Percentiles rank a stretch among this genome's conserved stretches.
Conservation (phyloP, 2,113 vertebrate genomes). For the Pangasianodon hypophthalmus region DNA sequence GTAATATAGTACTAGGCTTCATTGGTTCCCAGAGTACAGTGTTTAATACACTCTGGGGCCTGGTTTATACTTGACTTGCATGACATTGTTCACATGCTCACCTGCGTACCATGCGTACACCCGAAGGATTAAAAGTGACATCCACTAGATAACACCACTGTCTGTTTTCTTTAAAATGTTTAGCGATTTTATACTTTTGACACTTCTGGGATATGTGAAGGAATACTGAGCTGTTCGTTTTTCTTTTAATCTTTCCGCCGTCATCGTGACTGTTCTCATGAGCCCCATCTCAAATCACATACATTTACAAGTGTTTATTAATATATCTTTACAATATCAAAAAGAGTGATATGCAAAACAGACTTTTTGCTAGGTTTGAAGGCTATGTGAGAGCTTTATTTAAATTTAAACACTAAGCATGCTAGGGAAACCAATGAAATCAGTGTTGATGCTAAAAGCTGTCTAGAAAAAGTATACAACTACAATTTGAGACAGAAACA, state of each 20-base stretch:
- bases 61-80: neutral
- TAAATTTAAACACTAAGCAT: neutral
- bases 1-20: conserved; percentile 12
- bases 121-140: neutral
- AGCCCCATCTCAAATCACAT: neutral
- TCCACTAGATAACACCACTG: neutral
- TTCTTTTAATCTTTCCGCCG: neutral
- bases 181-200: neutral
- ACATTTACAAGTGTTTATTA: neutral
- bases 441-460: neutral
- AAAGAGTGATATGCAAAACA: neutral
- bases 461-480: neutral
- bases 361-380: neutral
- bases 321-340: neutral
- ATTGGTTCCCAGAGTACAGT: neutral
- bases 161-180: neutral
- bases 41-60: neutral
- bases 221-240: neutral
- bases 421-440: neutral
- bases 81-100: neutral
- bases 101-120: neutral
- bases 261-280: neutral
- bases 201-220: neutral
- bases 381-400: neutral
- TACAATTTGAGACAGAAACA: too few relatives aligned